A percentile compares a stretch with the other conserved stretches of the same genome.
These are phyloP conservation scores for Morinoia aosen DNA, from an alignment of 2,888 invertebrate species.

Conservation along the genomic window DNA sequence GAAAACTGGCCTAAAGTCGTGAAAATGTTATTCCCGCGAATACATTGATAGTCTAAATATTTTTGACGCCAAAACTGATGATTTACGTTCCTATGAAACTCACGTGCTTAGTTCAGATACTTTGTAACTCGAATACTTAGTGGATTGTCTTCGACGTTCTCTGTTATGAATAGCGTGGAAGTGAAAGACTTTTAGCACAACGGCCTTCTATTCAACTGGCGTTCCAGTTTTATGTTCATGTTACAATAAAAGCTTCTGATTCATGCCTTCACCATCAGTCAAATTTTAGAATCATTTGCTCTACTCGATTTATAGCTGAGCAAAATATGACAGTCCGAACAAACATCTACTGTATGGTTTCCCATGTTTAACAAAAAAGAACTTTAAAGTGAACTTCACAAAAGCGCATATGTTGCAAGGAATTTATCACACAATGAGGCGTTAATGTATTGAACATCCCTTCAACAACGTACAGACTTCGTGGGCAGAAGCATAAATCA, in stretches of 20 bases:
- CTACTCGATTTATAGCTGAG: background rate
- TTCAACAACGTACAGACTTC: background rate
- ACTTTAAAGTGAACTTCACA: background rate
- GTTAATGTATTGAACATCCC: background rate
- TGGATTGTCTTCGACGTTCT: background rate
- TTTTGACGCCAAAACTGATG: background rate
- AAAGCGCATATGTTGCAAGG: background rate
- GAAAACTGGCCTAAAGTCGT: background rate
- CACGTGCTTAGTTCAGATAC: background rate
- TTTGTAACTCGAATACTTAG: background rate
- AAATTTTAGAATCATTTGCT: background rate
- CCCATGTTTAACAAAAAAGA: background rate
- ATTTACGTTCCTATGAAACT: background rate
- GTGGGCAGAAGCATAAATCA: background rate
- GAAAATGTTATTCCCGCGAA: too few species aligned
- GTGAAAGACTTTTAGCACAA: background rate
- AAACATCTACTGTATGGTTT: background rate
- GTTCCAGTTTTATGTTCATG: background rate
- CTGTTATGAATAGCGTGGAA: background rate
- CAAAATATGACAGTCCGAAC: background rate
- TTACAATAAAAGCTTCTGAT: background rate
- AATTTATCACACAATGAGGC: background rate
- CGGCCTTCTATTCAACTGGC: background rate
- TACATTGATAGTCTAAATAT: too few species aligned
- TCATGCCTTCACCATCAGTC: background rate